Conservation (phyloP, 2,888 invertebrate species). For the Hermaeophaga mercurialis region DNA sequence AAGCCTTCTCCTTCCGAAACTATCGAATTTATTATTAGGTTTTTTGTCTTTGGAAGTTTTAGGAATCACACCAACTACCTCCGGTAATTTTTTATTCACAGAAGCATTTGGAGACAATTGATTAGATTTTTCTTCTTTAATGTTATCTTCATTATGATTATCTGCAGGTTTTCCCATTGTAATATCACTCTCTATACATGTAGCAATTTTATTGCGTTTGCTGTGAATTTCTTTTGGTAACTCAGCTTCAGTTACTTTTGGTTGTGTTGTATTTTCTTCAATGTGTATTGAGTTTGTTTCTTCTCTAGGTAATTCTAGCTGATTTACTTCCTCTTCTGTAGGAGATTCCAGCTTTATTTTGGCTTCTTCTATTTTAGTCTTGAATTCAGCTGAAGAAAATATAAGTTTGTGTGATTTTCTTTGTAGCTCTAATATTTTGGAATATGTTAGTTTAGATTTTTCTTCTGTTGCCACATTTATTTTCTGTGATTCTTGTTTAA, state of each 20-base stretch:
- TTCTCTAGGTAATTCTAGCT: no score
- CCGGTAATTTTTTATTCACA: conserved; percentile 43
- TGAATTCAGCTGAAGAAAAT: conserved; percentile 34
- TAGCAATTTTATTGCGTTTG: no score
- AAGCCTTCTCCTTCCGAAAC: conserved; percentile 45
- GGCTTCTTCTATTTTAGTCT: neutral
- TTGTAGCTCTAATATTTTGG: conserved; percentile 26
- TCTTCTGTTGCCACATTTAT: neutral
- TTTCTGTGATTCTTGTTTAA: neutral
- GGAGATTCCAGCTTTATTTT: neutral
- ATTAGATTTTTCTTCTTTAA: neutral
- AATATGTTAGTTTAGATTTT: neutral
- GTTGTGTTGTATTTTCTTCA: neutral
- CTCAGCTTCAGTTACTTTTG: neutral
- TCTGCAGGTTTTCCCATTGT: neutral
- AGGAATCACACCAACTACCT: conserved; percentile 47
- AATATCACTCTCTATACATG: no score
- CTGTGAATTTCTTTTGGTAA: no score
- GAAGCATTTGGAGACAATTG: no score
- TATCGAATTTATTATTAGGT: conserved; percentile 39
- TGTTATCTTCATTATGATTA: no score
- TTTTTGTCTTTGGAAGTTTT: conserved; percentile 38
- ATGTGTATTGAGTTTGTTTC: neutral
- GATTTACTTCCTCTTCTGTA: neutral
- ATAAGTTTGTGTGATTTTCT: conserved; percentile 26